Conservation (phyloP, 1,140 invertebrate genomes). For the Lutraria rhynchaena region DNA sequence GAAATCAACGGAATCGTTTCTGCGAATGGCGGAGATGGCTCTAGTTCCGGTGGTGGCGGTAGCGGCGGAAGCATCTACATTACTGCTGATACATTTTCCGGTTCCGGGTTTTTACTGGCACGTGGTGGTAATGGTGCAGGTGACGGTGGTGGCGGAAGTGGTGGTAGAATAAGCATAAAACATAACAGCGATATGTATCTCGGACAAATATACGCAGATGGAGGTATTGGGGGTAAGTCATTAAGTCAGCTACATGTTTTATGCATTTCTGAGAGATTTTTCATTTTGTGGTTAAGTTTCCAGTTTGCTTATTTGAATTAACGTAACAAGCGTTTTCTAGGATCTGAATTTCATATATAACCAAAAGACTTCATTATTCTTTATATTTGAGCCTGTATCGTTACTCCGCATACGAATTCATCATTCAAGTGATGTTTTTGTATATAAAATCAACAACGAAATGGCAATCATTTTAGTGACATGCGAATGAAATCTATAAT, state of each 20-base stretch:
- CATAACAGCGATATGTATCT: constrained; percentile 6
- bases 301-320: background rate
- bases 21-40: constrained; percentile 24
- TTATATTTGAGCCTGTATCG: too few species aligned
- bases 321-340: background rate
- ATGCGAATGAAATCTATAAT: too few species aligned
- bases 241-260: background rate
- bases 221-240: constrained; percentile 40
- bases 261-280: background rate
- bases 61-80: constrained; percentile 46
- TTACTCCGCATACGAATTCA: too few species aligned
- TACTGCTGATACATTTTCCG: background rate
- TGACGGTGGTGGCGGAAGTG: constrained; percentile 44
- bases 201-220: constrained; percentile 39
- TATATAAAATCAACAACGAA: too few species aligned
- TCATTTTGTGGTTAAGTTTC: background rate
- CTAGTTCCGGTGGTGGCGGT: constrained; percentile 25
- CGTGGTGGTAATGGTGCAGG: constrained; percentile 44
- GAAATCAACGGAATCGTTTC: constrained; percentile 48
- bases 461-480: too few species aligned
- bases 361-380: too few species aligned
- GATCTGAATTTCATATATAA: too few species aligned
- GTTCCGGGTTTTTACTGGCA: constrained; percentile 27
- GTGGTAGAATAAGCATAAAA: constrained; percentile 35
- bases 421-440: too few species aligned